These are phyloP conservation scores for Gallirallus australis DNA, from an alignment of 2,797 vertebrate species.

Conservation along the genomic window DNA sequence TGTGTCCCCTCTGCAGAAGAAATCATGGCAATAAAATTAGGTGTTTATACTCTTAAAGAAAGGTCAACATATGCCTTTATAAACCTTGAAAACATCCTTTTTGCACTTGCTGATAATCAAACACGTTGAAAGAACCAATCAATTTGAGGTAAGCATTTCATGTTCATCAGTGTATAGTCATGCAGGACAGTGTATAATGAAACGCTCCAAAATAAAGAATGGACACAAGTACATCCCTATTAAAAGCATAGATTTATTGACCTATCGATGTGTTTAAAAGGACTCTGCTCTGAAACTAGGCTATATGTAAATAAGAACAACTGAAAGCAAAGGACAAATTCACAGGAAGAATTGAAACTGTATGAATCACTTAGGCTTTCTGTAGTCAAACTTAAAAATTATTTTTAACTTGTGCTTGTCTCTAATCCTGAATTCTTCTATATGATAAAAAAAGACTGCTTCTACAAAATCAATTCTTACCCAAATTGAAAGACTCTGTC, in stretches of 20 bases:
- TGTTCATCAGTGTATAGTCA: slow-evolving; percentile 61
- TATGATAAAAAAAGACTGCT: not conserved
- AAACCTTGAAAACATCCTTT: slow-evolving; percentile 45
- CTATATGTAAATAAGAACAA: slow-evolving; percentile 75
- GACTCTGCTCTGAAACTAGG: slow-evolving; percentile 71
- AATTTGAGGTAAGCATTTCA: slow-evolving; percentile 63
- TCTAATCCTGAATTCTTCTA: not conserved
- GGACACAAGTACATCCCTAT: slow-evolving; percentile 67
- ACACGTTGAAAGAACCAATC: slow-evolving; percentile 52
- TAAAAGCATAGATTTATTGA: slow-evolving; percentile 79
- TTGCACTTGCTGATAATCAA: slow-evolving; percentile 61
- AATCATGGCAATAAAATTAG: not conserved
- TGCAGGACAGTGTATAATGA: slow-evolving; percentile 54
- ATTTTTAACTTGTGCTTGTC: slow-evolving; percentile 24
- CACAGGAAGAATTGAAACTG: slow-evolving; percentile 13
- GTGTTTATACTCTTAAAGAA: slow-evolving; percentile 2
- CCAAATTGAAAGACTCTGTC: not conserved
- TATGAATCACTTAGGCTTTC: slow-evolving; percentile 24
- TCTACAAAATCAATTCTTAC: not conserved
- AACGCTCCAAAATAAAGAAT: slow-evolving; percentile 58
- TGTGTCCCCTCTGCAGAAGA: accelerated
- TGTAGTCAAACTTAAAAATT: not conserved
- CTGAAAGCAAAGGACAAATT: slow-evolving; percentile 67
- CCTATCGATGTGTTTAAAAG: slow-evolving; percentile 71
- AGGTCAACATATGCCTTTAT: slow-evolving; percentile 1